Conservation (phyloP, 2,797 vertebrate species). For the Tadarida brasiliensis region DNA sequence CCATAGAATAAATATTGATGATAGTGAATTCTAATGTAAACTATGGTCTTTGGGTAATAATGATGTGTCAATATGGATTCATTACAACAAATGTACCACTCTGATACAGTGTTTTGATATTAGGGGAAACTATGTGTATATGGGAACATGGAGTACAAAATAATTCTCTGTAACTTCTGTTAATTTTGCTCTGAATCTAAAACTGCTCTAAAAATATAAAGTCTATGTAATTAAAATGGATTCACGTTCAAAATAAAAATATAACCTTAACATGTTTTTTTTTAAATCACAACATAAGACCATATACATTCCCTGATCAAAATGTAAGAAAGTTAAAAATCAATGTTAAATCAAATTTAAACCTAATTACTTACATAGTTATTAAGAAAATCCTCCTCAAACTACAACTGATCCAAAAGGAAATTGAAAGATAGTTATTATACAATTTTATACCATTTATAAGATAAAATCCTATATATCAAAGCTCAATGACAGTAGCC, state of each 20-base stretch:
- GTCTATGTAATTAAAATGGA: not conserved
- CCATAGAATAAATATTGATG: not conserved
- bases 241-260: not conserved
- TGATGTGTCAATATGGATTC: not conserved
- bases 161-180: not conserved
- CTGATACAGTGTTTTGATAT: not conserved
- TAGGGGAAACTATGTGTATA: not conserved
- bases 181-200: not conserved
- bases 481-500: not conserved
- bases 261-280: not conserved
- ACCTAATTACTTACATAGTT: not conserved
- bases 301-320: not conserved
- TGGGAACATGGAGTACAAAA: not conserved
- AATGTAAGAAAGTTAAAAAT: not conserved
- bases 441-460: not conserved
- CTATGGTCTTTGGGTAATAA: not conserved
- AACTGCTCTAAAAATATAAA: not conserved
- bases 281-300: not conserved
- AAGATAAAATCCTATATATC: not conserved
- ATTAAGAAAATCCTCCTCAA: not conserved
- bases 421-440: not conserved
- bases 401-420: not conserved
- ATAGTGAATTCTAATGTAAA: not conserved
- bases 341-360: not conserved
- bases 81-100: not conserved